A percentile compares a stretch with the other conserved stretches of the same genome.
Conservation (phyloP, 2,797 vertebrate genomes). For the Ctenopoma kingsleyae region DNA sequence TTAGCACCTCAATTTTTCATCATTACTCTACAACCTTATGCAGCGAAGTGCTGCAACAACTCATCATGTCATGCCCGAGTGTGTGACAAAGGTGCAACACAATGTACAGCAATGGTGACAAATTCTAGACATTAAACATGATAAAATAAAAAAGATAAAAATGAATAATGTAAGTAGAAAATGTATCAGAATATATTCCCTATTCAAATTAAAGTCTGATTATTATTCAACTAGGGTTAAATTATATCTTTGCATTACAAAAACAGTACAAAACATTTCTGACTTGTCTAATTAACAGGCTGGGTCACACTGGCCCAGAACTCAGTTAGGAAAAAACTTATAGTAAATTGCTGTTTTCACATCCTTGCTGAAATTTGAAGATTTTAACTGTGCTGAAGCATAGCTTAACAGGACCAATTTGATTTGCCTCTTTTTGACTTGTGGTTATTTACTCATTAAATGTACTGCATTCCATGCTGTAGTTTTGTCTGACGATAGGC, state of each 20-base stretch:
- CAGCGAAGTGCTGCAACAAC: constrained; percentile 40
- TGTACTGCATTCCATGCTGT: not conserved
- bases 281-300: not conserved
- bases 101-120: not conserved
- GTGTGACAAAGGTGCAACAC: not conserved
- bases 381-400: not conserved
- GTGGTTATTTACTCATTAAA: constrained; percentile 8
- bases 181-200: too few relatives aligned
- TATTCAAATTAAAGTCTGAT: not conserved
- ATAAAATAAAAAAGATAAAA: too few relatives aligned
- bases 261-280: not conserved
- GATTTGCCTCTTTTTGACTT: not conserved
- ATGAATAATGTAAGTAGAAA: too few relatives aligned
- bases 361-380: not conserved
- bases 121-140: not conserved
- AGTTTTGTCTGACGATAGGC: not conserved
- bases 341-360: not conserved
- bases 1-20: constrained; percentile 42
- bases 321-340: not conserved
- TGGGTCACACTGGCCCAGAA: not conserved
- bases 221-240: not conserved
- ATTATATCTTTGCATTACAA: not conserved
- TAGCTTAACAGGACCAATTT: not conserved
- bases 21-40: constrained; percentile 59
- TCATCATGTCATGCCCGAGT: constrained; percentile 14